Base-by-base conservation (phyloP, 2,113 vertebrate genomes). In the Scolopax mira region DNA sequence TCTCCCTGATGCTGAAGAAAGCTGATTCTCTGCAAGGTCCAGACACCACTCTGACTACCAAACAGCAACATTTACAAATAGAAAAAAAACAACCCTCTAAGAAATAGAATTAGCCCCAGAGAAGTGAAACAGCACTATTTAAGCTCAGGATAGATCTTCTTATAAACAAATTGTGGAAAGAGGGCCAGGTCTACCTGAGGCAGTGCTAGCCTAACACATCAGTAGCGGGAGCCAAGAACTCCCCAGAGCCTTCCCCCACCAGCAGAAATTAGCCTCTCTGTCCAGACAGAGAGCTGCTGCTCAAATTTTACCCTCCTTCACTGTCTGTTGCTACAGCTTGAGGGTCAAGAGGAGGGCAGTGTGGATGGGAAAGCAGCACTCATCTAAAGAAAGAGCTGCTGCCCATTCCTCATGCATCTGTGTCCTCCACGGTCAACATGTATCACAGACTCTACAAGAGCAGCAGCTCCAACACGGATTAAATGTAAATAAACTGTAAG, bases 341-440 rank as follows among this genome's bases (percentile, higher is more conserved):
- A 66, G 52, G 74, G 46, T 75, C 62, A 66, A 27, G 18, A n/a
- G 48, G 13, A 67, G 7, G 12, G 57, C 52, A 89, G 44, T 1
- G 4, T 3, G 13, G 4, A 33, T 28, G 31, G 23, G n/a, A 89
- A 89, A 55, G 66, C 65, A 87, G 66, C 13, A 30, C 17, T 35
- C 13, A 21, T 5, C 16, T 39, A 9, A 42, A 31, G 25, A 65
- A 3, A 6, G 28, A 65, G 33, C 48, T 67, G 21, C 48, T 83
- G 44, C 22, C n/a, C 35, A 1, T 17, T 92, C 64, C 72, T 92
- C 39, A 16, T 2, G 19, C 35, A 75, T 25, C 19, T 0, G 0
- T 11, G 55, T 70, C 28, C 28, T 87, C 19, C 44, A 58, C 0
- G 0, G 48, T 28, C 66, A 37, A 49, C 2, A 1, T 4, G 1